Evolutionary conservation across 2,113 vertebrate genomes (phyloP), one percentile per base, ranked within the genome.

Genomic region (Microtus oregoni): DNA sequence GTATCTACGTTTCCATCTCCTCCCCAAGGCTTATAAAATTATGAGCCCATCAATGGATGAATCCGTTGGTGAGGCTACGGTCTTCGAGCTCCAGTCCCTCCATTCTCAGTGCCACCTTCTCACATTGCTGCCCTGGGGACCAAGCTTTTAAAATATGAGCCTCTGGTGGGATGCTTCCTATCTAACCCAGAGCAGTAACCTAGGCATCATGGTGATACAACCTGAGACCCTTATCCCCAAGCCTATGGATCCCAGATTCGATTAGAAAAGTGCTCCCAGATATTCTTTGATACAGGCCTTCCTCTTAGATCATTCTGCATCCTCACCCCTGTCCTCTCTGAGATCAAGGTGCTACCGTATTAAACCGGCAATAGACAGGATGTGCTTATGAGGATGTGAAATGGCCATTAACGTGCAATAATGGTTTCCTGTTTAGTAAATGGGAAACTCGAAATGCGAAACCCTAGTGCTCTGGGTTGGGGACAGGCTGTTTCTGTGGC

Each of bases 241-340:
- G 5, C 75, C 20, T 79, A 38, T 41, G 20, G 79, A 26, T 70
- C 78, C 50, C 24, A 78, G 47, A 70, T 50, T 73, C 35, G 32
- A 35, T 4, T 75, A 93, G 89, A 63, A 89, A 86, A 89, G 41
- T 35, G 9, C 50, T 24, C 55, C n/a, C 13, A 11, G 81, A 15
- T 1, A 50, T 38, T 92, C 20, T n/a, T 7, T 1, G 28, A 12
- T 17, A 30, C 0, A 3, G 2, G 0, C 30, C 35, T 72, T 67
- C 32, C 35, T 70, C 63, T 38, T 30, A n/a, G 3, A 15, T 81
- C n/a, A 75, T 1, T 38, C 41, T 73, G 22, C 26, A 17, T 55
- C 22, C 41, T 83, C 10, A 15, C 38, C 19, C 13, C 1, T 1
- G 32, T 8, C 10, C 13, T 22, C 15, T 24, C 79, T 2, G 26